Evolutionary conservation across 2,888 invertebrate species (phyloP).

Genomic region (Galerucella calmariensis): DNA sequence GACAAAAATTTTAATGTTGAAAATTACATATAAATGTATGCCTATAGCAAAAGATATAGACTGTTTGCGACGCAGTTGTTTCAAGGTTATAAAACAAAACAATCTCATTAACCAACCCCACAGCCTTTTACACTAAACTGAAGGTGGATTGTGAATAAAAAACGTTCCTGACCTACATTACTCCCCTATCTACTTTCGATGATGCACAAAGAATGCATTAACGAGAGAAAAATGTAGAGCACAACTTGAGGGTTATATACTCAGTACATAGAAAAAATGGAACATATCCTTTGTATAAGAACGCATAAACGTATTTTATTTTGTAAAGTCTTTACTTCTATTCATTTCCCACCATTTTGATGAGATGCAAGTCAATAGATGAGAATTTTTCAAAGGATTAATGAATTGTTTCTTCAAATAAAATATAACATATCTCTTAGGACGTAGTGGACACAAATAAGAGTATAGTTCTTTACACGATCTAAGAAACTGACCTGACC

Average conservation of each 20-base stretch:
- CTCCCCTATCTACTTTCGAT: slow-evolving; percentile 42
- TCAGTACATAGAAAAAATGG: background rate
- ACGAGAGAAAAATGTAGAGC: slow-evolving; percentile 11
- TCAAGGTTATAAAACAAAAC: slow-evolving; percentile 7
- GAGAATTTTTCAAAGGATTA: background rate
- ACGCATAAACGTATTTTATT: background rate
- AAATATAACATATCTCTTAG: no score
- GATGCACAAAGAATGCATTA: slow-evolving; percentile 40
- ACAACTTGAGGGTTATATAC: slow-evolving; percentile 13
- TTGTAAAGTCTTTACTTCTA: background rate
- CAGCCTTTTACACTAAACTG: background rate
- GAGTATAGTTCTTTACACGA: no score
- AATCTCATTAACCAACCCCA: slow-evolving; percentile 9
- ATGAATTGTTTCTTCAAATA: background rate
- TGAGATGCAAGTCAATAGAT: background rate
- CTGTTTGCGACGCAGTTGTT: background rate
- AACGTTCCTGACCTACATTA: slow-evolving; percentile 47
- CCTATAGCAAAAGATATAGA: background rate
- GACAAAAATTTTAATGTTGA: background rate
- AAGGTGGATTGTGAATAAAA: slow-evolving; percentile 19
- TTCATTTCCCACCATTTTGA: background rate
- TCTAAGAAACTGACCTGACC: no score
- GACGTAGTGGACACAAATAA: no score
- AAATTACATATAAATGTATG: background rate
- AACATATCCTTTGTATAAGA: background rate